Evolutionary conservation across 2,113 vertebrate genomes (phyloP).

Genomic region (Rhabdornis inornatus): DNA sequence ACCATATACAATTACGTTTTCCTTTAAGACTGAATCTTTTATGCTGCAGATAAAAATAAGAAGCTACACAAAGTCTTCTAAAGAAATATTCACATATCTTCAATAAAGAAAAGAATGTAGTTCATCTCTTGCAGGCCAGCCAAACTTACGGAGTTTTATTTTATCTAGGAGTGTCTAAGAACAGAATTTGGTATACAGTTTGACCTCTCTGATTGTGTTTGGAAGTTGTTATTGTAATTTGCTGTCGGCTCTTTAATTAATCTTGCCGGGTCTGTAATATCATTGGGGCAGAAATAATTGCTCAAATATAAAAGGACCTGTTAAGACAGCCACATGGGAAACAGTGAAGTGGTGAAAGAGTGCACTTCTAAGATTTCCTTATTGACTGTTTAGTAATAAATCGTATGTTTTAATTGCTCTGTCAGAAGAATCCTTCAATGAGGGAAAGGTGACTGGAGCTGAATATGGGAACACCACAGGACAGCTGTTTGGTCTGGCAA

Average conservation of each 20-base stretch:
- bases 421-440: constrained; percentile 63
- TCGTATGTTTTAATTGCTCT: constrained; percentile 70
- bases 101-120: constrained; percentile 1
- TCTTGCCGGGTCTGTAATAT: not conserved
- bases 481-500: constrained; percentile 72
- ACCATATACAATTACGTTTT: constrained; percentile 49
- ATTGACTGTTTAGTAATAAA: constrained; percentile 66
- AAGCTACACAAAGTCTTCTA: constrained; percentile 5
- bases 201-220: not conserved
- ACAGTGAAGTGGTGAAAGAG: constrained; percentile 29
- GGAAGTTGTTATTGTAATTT: constrained; percentile 24
- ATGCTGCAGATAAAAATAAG: constrained; percentile 34
- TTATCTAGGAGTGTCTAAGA: constrained; percentile 1
- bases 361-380: constrained; percentile 39
- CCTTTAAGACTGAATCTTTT: constrained; percentile 41
- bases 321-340: constrained; percentile 31
- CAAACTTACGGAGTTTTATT: constrained; percentile 4
- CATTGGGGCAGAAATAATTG: constrained; percentile 45
- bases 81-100: constrained; percentile 8
- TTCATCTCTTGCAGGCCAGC: not conserved
- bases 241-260: constrained; percentile 23
- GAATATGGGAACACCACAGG: constrained; percentile 68
- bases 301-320: constrained; percentile 40
- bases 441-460: constrained; percentile 66
- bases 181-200: not conserved